Evolutionary conservation across 2,888 invertebrate genomes (phyloP).

Genomic region (Sinelater perroti): DNA sequence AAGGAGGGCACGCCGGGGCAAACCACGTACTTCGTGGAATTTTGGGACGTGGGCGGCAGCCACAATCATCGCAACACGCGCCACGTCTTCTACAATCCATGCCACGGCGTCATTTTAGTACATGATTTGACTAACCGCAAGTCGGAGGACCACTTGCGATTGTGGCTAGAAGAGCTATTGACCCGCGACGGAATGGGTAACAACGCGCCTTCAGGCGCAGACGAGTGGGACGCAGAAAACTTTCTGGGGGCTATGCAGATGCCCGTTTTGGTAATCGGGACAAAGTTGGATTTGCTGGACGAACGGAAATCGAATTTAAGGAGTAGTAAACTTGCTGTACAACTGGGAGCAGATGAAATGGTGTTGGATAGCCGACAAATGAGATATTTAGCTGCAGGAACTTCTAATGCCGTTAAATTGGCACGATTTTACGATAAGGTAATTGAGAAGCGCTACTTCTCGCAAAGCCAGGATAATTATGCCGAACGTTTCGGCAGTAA

Average conservation of each 20-base stretch:
- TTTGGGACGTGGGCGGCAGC: slow-evolving; percentile 98
- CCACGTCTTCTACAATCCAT: slow-evolving; percentile 91
- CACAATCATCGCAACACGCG: slow-evolving; percentile 92
- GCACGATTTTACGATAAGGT: slow-evolving; percentile 94
- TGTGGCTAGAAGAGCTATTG: slow-evolving; percentile 92
- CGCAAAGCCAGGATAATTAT: slow-evolving; percentile 52
- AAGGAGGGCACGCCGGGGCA: slow-evolving; percentile 94
- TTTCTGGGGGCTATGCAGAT: slow-evolving; percentile 87
- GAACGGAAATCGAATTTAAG: slow-evolving; percentile 74
- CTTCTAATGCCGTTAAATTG: slow-evolving; percentile 92
- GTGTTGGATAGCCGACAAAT: slow-evolving; percentile 78
- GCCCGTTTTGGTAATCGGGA: slow-evolving; percentile 94
- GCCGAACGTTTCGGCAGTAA: slow-evolving; percentile 53
- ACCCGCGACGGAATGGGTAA: slow-evolving; percentile 71
- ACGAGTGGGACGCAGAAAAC: slow-evolving; percentile 85
- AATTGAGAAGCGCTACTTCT: slow-evolving; percentile 64
- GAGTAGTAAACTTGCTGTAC: slow-evolving; percentile 79
- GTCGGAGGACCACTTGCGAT: slow-evolving; percentile 90
- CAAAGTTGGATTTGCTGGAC: slow-evolving; percentile 88
- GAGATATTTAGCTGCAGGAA: slow-evolving; percentile 91
- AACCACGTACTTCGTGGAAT: slow-evolving; percentile 89
- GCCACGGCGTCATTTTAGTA: slow-evolving; percentile 94
- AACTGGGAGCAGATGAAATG: slow-evolving; percentile 94
- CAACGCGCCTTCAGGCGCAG: slow-evolving; percentile 56
- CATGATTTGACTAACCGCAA: slow-evolving; percentile 97